These are phyloP conservation scores for Xyrichtys novacula DNA, from an alignment of 2,797 vertebrate species.

Conservation along the genomic window DNA sequence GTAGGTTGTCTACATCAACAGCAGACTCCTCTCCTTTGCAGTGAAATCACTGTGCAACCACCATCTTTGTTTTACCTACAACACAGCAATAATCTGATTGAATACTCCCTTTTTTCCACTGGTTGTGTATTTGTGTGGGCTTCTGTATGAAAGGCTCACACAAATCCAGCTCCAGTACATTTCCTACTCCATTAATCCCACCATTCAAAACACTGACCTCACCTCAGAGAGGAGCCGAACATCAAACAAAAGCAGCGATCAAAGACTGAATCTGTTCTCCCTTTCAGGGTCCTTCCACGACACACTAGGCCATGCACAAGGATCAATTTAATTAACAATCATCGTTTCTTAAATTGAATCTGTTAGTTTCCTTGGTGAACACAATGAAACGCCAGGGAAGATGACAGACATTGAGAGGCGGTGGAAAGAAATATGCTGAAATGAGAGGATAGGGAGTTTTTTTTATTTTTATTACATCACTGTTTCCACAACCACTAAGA, in stretches of 20 bases:
- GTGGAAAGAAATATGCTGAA: slow-evolving; percentile 14
- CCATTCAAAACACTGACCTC: slow-evolving; percentile 15
- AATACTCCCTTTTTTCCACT: neutral
- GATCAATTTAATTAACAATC: slow-evolving; percentile 30
- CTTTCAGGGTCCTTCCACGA: slow-evolving; percentile 42
- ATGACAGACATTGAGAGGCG: slow-evolving; percentile 34
- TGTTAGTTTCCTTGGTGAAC: slow-evolving; percentile 45
- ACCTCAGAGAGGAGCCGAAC: slow-evolving; percentile 16
- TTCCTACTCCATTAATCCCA: neutral
- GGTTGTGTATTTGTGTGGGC: neutral
- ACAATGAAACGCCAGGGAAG: slow-evolving; percentile 27
- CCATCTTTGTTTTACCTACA: too few species aligned
- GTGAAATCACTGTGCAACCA: too few species aligned
- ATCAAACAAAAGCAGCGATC: slow-evolving; percentile 50
- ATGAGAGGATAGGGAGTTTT: neutral
- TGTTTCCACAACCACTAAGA: slow-evolving; percentile 1
- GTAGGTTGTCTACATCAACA: neutral
- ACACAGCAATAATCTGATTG: too few species aligned
- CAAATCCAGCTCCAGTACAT: neutral
- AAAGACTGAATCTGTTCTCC: slow-evolving; percentile 44
- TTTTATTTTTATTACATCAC: slow-evolving; percentile 4
- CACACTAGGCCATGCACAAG: neutral
- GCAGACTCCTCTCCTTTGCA: too few species aligned
- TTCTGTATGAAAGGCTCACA: neutral
- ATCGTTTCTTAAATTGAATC: slow-evolving; percentile 33